Percentiles rank a stretch among this genome's conserved stretches.
Conservation (phyloP, 2,797 vertebrate genomes). For the Falco naumanni region DNA sequence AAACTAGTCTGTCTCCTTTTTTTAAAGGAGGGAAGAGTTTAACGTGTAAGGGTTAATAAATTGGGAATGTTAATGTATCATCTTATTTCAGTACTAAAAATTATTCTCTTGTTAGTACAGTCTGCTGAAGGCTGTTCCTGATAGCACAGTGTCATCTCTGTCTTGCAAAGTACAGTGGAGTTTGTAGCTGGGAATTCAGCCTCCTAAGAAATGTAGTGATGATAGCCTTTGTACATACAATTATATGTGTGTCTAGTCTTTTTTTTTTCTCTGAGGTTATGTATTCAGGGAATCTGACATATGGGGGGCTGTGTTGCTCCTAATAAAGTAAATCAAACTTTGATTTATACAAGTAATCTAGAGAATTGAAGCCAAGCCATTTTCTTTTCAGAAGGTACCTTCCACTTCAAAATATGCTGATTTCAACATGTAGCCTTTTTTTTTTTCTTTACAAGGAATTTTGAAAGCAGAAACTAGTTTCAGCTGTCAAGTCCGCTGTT, state of each 20-base stretch:
- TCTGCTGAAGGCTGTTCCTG: not conserved
- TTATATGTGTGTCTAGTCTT: not conserved
- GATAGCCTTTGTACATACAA: rapidly evolving
- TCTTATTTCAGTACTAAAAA: not conserved
- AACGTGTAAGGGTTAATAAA: not conserved
- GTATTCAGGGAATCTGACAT: not conserved
- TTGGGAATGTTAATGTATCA: not conserved
- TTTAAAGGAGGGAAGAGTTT: not conserved
- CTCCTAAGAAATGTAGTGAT: not conserved
- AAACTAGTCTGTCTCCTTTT: not conserved
- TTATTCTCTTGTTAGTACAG: not conserved
- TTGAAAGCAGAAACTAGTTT: not conserved
- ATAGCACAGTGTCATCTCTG: not conserved
- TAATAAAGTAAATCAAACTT: too few species aligned
- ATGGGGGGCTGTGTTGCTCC: not conserved
- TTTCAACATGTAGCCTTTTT: not conserved
- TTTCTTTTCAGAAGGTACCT: not conserved
- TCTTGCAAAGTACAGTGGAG: not conserved
- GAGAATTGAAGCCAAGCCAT: not conserved
- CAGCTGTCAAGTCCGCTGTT: not conserved
- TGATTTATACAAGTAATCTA: not conserved
- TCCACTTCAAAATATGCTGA: not conserved
- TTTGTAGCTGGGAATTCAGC: not conserved
- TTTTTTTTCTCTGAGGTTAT: not conserved
- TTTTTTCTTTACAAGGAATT: not conserved